Evolutionary conservation across 2,113 vertebrate species (phyloP).

Genomic region (Actinemys pallida): DNA sequence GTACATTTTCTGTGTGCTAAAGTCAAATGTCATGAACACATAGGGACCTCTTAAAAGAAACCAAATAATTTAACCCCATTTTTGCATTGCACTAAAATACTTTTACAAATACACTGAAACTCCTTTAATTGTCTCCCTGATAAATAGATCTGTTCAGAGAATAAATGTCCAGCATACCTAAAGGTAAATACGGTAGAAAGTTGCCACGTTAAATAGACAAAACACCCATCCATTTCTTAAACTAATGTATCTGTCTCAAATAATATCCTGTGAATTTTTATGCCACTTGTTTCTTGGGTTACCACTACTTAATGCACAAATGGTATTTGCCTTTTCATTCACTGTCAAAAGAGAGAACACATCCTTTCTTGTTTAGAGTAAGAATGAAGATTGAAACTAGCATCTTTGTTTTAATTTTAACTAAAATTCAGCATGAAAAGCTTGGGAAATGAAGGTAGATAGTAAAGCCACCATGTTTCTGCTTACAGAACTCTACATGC

Average conservation of each 20-base stretch:
- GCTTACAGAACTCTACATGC: not conserved
- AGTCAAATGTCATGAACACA: not conserved
- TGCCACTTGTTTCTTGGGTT: not conserved
- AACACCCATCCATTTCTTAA: not conserved
- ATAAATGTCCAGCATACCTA: not conserved
- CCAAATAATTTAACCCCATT: not conserved
- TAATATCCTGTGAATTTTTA: not conserved
- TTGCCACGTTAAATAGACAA: not conserved
- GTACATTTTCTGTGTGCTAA: not conserved
- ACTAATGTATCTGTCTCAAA: not conserved
- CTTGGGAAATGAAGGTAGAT: not conserved
- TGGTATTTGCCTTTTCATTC: not conserved
- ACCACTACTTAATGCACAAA: not conserved
- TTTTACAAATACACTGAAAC: not conserved
- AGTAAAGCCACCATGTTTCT: not conserved
- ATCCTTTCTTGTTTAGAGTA: not conserved
- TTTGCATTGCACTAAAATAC: not conserved
- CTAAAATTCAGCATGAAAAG: not conserved
- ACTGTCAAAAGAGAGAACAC: rapidly evolving
- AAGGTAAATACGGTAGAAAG: not conserved
- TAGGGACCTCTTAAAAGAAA: not conserved
- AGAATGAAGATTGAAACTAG: not conserved
- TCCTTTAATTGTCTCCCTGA: not conserved
- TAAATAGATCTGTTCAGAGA: not conserved
- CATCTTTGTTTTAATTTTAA: not conserved